phyloP scores from a whole-genome alignment of 2,113 vertebrate genomes.

The Dasyurus viverrinus region DNA sequence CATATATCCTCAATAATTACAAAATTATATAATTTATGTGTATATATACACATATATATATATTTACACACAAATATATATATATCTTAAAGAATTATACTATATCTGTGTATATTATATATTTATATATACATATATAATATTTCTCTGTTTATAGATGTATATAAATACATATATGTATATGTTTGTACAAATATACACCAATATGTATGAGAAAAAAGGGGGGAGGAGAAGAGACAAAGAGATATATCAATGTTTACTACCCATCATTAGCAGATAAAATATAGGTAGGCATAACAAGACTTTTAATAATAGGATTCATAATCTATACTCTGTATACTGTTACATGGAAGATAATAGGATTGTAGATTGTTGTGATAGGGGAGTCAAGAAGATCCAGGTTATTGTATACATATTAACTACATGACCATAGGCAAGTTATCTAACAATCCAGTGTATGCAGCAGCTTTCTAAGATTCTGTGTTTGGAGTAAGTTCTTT shows the following conservation, averaged over 20 bases:
- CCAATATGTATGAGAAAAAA: background rate
- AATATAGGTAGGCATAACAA: background rate
- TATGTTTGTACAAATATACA: background rate
- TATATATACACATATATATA: no score
- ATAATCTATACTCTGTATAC: background rate
- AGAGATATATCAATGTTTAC: background rate
- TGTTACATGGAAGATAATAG: background rate
- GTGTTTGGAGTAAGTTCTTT: background rate
- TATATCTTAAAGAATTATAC: no score
- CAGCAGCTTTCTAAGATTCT: background rate
- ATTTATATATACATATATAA: no score
- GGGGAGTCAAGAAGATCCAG: background rate
- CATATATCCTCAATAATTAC: background rate
- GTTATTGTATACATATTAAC: background rate
- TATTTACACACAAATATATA: no score
- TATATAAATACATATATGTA: no score
- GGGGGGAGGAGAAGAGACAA: background rate
- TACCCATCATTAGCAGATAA: background rate
- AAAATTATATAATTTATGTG: background rate
- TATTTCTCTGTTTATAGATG: no score
- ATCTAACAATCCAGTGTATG: background rate
- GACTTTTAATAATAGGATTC: background rate
- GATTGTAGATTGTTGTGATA: background rate
- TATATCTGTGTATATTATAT: no score
- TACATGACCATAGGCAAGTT: background rate